These are phyloP conservation scores for Montipora sp. DNA, from an alignment of 64 coral and sea anemone species.

Conservation along the genomic window DNA sequence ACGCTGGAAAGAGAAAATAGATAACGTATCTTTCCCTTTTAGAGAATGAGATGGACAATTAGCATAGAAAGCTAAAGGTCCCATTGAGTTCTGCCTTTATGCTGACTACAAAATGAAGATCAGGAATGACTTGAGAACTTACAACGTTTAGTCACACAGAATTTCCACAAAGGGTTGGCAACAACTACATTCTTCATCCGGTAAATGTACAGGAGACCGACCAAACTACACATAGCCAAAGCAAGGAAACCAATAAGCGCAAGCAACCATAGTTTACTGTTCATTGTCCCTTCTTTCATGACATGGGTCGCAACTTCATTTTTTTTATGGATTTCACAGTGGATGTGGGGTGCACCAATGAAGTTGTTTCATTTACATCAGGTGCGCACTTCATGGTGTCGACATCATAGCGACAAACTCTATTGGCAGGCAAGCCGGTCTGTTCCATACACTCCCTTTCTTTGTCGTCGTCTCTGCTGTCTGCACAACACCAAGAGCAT, in stretches of 20 bases:
- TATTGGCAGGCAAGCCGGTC: constrained; percentile 49
- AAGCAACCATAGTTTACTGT: neutral
- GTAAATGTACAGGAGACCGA: neutral
- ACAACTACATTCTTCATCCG: neutral
- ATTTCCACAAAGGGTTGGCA: neutral
- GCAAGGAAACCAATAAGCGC: neutral
- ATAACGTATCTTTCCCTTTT: too few species aligned
- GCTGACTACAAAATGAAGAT: too few species aligned
- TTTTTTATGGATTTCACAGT: neutral
- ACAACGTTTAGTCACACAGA: neutral
- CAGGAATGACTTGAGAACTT: neutral
- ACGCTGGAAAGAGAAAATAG: too few species aligned
- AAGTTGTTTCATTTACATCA: neutral
- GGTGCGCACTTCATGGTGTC: constrained; percentile 54
- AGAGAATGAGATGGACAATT: too few species aligned
- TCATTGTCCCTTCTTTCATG: neutral
- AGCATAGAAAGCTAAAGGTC: too few species aligned
- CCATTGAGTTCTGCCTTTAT: too few species aligned
- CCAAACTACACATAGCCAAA: neutral
- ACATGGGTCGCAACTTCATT: neutral
- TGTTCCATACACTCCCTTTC: constrained; percentile 62
- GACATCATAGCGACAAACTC: constrained; percentile 70
- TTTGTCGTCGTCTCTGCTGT: constrained; percentile 63
- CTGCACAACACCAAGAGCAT: constrained; percentile 75
- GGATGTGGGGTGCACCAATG: neutral